These are phyloP conservation scores for Leptopilina clavipes DNA, from an alignment of 1,140 invertebrate species.

Conservation along the genomic window DNA sequence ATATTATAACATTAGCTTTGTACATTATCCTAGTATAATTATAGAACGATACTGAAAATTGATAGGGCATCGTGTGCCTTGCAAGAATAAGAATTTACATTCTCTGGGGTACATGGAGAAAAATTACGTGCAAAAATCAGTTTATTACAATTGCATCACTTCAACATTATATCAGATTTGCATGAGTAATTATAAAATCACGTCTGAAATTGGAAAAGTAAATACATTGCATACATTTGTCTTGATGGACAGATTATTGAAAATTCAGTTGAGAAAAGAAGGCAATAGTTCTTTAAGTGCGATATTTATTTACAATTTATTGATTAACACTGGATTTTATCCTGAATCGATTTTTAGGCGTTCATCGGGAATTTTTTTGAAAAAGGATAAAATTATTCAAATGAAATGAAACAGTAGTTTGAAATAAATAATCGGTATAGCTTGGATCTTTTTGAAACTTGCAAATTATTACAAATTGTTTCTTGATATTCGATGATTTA, in stretches of 20 bases:
- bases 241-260: background rate
- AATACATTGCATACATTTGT: background rate
- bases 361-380: no score
- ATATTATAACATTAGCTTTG: background rate
- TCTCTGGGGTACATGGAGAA: background rate
- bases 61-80: background rate
- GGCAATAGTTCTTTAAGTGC: background rate
- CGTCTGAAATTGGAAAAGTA: background rate
- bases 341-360: no score
- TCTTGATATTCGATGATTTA: background rate
- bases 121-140: slow-evolving; percentile 1
- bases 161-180: background rate
- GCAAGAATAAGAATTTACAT: background rate
- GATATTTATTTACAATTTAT: no score
- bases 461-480: background rate
- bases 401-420: no score
- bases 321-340: no score
- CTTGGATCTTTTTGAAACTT: no score
- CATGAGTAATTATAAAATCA: slow-evolving; percentile 4
- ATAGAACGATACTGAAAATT: slow-evolving; percentile 21
- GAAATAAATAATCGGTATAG: no score
- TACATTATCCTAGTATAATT: background rate
- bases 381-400: no score
- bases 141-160: slow-evolving; percentile 15
- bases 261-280: background rate